Base-by-base conservation (phyloP, 2,113 vertebrate genomes). In the Grallaria varia region DNA sequence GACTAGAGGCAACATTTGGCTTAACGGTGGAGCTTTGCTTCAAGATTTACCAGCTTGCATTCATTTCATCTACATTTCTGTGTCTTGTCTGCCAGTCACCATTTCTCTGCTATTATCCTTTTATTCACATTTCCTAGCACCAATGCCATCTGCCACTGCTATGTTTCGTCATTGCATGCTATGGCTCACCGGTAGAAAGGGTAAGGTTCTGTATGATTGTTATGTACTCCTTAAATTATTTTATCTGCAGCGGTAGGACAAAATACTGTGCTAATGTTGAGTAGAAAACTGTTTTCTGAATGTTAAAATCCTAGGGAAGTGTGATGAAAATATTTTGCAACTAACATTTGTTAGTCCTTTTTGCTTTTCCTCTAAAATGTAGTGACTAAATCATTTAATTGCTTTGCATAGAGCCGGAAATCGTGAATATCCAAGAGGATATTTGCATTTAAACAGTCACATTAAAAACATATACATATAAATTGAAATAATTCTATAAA, bases 111-210 rank as follows among this genome's bases (percentile, higher is more conserved):
- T 97, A 22, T 97, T 98, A 96, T 91, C 97, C 83, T 97, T 98
- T 96, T 96, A 97, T 97, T 96, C 96, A 97, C 97, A 97, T 97
- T 98, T 98, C 96, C 98, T 98, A 98, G 97, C 98, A 98, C 98
- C 98, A 99, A 99, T 99, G 99, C 99, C 99, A 98, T 99, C 99
- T 98, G 98, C 98, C 98, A 99, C 99, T 99, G 99, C 99, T 99
- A 99, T 99, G 98, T 99, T 99, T 98, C 98, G 98, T 98, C 99
- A 99, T 99, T 99, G 99, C 99, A 99, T 99, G 99, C 98, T 99
- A 98, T 99, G 99, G 99, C 98, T 99, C 98, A 98, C 99, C 98
- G 98, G 98, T 98, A 99, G 98, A 98, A 99, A 99, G 99, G 99
- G 99, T 99, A 99, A 99, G 99, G 98, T 97, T 93, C 96, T 98